Conservation (phyloP, 2,797 vertebrate species). For the Sciurus carolinensis region DNA sequence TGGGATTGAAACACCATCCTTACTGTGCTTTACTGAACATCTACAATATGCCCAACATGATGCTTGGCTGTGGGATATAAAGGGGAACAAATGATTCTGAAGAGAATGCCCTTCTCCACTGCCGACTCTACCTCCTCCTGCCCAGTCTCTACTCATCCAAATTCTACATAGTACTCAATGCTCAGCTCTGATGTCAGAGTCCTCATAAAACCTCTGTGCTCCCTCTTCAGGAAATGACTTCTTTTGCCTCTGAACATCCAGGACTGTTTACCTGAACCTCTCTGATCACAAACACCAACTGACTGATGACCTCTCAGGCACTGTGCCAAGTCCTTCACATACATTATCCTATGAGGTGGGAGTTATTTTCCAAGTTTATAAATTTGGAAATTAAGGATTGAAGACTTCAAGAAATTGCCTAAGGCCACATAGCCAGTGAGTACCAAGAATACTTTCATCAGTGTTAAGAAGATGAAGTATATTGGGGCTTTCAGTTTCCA, state of each 20-base stretch:
- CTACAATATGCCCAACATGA: neutral
- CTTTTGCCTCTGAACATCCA: constrained; percentile 8
- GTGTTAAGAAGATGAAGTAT: constrained; percentile 22
- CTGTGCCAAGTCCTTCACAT: neutral
- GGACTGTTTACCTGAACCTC: neutral
- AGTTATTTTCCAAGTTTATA: neutral
- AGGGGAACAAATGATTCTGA: neutral
- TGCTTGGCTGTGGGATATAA: neutral
- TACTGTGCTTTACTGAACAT: constrained; percentile 5
- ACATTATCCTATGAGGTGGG: neutral
- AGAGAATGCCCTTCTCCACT: neutral
- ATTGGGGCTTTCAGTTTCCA: neutral
- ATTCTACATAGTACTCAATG: neutral
- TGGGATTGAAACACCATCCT: neutral
- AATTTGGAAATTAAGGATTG: constrained; percentile 39
- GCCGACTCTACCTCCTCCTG: neutral
- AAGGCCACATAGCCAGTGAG: neutral
- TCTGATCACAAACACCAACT: neutral
- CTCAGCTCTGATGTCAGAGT: neutral
- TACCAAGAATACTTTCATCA: constrained; percentile 10
- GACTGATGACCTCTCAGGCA: neutral
- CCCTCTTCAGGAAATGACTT: neutral
- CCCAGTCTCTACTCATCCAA: neutral
- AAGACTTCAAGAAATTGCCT: constrained; percentile 56
- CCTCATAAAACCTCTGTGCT: neutral